Base-by-base conservation (phyloP, 1,140 invertebrate species). In the Anoplophora glabripennis region DNA sequence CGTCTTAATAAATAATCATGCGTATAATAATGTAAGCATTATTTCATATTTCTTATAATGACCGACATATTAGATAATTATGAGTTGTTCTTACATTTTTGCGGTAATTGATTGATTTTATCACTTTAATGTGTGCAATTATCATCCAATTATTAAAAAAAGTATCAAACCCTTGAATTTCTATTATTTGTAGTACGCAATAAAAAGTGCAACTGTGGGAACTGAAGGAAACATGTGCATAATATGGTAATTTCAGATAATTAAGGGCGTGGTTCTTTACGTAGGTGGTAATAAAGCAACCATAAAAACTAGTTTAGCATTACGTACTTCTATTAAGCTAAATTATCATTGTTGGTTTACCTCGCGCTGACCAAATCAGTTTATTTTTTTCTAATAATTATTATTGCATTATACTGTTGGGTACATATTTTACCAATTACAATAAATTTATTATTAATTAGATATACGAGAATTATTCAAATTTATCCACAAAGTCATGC, bases 121-220 rank as follows among this genome's bases (percentile, higher is more conserved):
- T 49, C 47, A 36, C 11, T 49, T 49, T 36, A 36, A 49, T 35
- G 28, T 49, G 12, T 34, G 28, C 35, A 49, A 49, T 49, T 49
- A 49, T 34, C 11, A 34, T 7, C 28, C 47, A 9, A 49, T 15
- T 12, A n/a, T 21, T 34, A 15, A 49, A 49, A 34, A 7, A 34
- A 11, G 21, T 47, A 47, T 47, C 15, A 17, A 47, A 47, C 45
- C 12, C 45, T 47, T 15, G 28, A 49, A 34, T 49, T 49, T 49
- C 21, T 14, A 49, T 49, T 49, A 49, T 36, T 34, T 28, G 28
- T 7, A 10, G 12, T 7, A 34, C 14, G 12, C 12, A 49, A 34
- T 49, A 49, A 49, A 49, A 49, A 49, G n/a, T 15, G 17, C 47
- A 49, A n/a, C 47, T 49, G 47, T 49, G 47, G 34, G 47, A 49